A percentile compares a stretch with the other conserved stretches of the same genome.
phyloP scores from a whole-genome alignment of 2,113 vertebrate species.

The Saguinus imperator region DNA sequence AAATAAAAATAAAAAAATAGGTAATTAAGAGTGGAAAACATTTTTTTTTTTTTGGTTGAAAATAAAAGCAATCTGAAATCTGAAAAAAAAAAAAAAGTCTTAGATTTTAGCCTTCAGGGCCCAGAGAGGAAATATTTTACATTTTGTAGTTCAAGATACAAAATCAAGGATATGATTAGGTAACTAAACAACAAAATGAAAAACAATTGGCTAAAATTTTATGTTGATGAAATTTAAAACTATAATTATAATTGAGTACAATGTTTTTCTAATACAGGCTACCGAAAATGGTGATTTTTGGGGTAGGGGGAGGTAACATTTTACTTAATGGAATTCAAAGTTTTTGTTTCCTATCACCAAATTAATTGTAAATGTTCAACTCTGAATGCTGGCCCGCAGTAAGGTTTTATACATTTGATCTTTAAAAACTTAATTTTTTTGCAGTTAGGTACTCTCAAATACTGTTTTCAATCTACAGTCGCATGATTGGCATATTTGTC shows the following conservation, averaged over 20 bases:
- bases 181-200: slow-evolving; percentile 2
- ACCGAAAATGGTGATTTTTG: not conserved
- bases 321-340: not conserved
- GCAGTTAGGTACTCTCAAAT: not conserved
- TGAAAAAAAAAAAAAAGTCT: not conserved
- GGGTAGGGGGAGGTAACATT: not conserved
- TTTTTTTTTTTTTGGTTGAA: no score
- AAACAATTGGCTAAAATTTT: not conserved
- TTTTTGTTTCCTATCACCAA: not conserved
- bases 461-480: not conserved
- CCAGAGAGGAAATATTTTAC: not conserved
- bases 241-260: not conserved
- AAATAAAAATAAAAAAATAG: no score
- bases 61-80: no score
- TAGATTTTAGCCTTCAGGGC: not conserved
- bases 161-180: not conserved
- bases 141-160: not conserved
- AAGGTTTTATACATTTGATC: not conserved
- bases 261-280: not conserved
- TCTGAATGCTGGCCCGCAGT: not conserved
- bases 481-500: not conserved
- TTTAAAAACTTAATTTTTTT: not conserved
- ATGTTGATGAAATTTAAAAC: not conserved
- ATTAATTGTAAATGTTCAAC: not conserved
- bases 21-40: no score